phyloP scores from a whole-genome alignment of 2,113 vertebrate species.

The Tetraodon nigroviridis region DNA sequence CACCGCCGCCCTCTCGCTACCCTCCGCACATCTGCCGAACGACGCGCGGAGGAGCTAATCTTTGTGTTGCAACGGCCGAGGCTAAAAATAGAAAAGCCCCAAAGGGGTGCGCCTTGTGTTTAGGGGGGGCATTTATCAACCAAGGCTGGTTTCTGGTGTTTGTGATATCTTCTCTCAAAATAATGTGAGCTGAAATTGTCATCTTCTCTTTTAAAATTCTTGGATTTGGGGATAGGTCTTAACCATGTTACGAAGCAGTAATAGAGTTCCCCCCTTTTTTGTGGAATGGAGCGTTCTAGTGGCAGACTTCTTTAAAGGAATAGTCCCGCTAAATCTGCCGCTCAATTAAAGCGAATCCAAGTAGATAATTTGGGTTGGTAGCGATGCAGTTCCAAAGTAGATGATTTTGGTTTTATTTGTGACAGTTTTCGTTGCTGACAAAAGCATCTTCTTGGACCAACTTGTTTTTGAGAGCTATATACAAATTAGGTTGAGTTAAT shows the following conservation, averaged over 20 bases:
- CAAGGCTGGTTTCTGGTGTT: background rate
- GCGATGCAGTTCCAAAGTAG: background rate
- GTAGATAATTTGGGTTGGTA: background rate
- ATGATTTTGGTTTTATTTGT: background rate
- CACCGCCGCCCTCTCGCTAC: slow-evolving; percentile 46
- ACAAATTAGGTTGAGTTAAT: no score
- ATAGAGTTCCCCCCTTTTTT: slow-evolving; percentile 38
- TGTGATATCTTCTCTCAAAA: fast-evolving
- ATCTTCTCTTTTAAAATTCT: fast-evolving
- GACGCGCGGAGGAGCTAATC: slow-evolving; percentile 66
- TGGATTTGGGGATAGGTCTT: background rate
- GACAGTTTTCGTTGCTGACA: no score
- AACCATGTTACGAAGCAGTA: background rate
- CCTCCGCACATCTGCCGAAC: slow-evolving; percentile 62
- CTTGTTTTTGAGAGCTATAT: no score
- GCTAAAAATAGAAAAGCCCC: slow-evolving; percentile 73
- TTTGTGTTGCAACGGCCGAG: slow-evolving; percentile 76
- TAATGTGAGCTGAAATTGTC: fast-evolving
- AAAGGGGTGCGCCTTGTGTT: slow-evolving; percentile 24
- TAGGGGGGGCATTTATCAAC: no score
- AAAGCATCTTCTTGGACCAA: no score
- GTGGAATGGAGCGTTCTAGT: slow-evolving; percentile 64
- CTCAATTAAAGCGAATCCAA: slow-evolving; percentile 2
- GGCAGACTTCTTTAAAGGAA: slow-evolving; percentile 58
- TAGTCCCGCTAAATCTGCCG: slow-evolving; percentile 45